Evolutionary conservation across 2,888 invertebrate species (phyloP), one percentile per base, ranked within the genome.

Genomic region (Diploptera punctata): DNA sequence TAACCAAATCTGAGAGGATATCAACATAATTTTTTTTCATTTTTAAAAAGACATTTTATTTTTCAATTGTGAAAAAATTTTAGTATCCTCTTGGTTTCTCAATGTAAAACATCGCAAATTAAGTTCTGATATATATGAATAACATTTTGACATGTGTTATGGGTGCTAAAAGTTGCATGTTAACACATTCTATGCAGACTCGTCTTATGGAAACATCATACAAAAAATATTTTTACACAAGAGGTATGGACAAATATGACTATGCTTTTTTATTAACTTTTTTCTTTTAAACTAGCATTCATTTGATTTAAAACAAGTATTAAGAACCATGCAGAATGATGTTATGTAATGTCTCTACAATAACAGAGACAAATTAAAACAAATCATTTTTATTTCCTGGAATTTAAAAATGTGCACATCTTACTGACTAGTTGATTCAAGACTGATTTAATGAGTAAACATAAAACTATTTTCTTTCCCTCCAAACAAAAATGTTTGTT

Each of bases 241-340:
- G n/a, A 65, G 29, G 47, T 43, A 65, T 47, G 43, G 65, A 65
- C 65, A 65, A 65, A 65, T 65, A 47, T 65, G 65, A 65, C 26
- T 43, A 65, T 65, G 44, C 18, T 19, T 44, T 38, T 65, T 65
- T 65, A 65, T 47, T n/a, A n/a, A n/a, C n/a, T n/a, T n/a, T n/a
- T n/a, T n/a, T 57, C 1, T 57, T 65, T 65, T 54, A 5, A 47
- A 65, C 65, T 57, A 44, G 65, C n/a, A 3, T 65, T 65, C 44
- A 18, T 44, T 43, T 65, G 65, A 44, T 65, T 65, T 65, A 26
- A 65, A 65, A 47, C 65, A 65, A 65, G 33, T 33, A 33, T 7
- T 33, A 10, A 33, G n/a, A n/a, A n/a, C n/a, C n/a, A n/a, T n/a
- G n/a, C n/a, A n/a, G n/a, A n/a, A n/a, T n/a, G n/a, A n/a, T n/a